Evolutionary conservation across 2,888 invertebrate species (phyloP).

Genomic region (Flexamia atlantica): DNA sequence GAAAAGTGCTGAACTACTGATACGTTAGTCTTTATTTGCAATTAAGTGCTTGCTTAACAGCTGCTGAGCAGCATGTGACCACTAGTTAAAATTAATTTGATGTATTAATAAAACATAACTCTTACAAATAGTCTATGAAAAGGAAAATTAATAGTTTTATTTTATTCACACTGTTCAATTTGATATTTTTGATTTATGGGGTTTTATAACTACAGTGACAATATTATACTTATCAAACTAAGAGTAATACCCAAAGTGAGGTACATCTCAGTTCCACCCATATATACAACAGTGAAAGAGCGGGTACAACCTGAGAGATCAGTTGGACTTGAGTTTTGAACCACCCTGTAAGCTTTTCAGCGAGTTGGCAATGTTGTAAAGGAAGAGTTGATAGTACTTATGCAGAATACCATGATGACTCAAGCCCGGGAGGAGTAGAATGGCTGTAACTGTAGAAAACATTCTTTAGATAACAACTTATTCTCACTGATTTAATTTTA

Average conservation of each 20-base stretch:
- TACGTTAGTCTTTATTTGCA: no score
- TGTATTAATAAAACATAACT: no score
- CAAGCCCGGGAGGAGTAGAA: slow-evolving; percentile 70
- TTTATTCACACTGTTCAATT: no score
- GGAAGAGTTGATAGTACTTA: slow-evolving; percentile 66
- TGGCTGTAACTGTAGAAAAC: slow-evolving; percentile 52
- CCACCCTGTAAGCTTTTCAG: slow-evolving; percentile 55
- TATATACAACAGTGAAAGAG: not conserved
- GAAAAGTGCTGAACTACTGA: no score
- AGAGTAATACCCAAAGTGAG: not conserved
- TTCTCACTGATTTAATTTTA: no score
- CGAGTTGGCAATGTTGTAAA: slow-evolving; percentile 44
- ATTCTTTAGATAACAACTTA: no score
- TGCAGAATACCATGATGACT: slow-evolving; percentile 69
- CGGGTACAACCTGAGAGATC: not conserved
- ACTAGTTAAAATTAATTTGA: no score
- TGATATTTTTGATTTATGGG: no score
- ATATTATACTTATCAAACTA: not conserved
- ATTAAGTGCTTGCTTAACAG: no score
- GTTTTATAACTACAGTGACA: not conserved
- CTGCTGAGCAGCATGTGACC: no score
- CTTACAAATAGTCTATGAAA: no score
- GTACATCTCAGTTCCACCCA: not conserved
- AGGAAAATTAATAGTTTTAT: no score
- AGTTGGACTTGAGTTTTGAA: slow-evolving; percentile 57